Percentiles rank a stretch among this genome's conserved stretches.
Evolutionary conservation across 2,113 vertebrate species (phyloP).

Genomic region (Cathartes aura): DNA sequence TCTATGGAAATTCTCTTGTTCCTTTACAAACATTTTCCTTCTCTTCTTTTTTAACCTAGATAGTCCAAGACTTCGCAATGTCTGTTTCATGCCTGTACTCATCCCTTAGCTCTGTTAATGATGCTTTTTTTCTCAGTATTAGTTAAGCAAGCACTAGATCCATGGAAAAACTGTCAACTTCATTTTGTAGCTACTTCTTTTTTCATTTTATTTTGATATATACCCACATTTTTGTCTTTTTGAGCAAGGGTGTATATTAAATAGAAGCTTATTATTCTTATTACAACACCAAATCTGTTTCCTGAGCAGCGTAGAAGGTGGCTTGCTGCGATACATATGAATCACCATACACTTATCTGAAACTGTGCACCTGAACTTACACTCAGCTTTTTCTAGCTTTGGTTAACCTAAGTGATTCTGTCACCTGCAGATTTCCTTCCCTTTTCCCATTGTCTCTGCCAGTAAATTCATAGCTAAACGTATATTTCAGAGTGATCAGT

Average conservation of each 20-base stretch:
- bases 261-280: neutral
- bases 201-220: neutral
- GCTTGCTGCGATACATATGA: neutral
- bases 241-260: neutral
- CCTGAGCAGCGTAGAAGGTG: neutral
- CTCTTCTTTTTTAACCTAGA: neutral
- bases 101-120: neutral
- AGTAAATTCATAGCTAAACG: neutral
- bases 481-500: neutral
- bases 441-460: neutral
- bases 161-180: neutral
- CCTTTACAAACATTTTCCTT: neutral
- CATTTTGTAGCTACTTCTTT: neutral
- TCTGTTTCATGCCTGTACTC: neutral
- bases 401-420: neutral
- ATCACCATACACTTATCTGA: neutral
- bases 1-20: neutral
- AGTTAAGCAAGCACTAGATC: neutral
- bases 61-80: neutral
- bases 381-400: neutral
- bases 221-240: neutral
- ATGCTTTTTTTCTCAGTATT: neutral
- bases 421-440: neutral
- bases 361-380: neutral
- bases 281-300: neutral